A percentile compares a stretch with the other conserved stretches of the same genome.
These are phyloP conservation scores for Pantherophis alleghaniensis DNA, from an alignment of 2,797 vertebrate species.

Conservation along the genomic window DNA sequence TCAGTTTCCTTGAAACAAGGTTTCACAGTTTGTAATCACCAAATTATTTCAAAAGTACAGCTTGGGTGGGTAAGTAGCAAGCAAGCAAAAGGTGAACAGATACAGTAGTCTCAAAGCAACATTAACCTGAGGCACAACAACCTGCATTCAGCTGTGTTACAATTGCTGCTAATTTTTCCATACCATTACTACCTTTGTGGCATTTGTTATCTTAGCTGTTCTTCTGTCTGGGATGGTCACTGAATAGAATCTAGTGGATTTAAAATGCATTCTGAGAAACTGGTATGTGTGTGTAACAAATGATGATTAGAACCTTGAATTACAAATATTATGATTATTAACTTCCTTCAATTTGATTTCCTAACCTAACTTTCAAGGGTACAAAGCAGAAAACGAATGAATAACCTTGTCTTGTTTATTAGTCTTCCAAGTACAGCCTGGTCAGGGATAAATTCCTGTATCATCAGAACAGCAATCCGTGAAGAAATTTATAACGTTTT, in stretches of 20 bases:
- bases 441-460: neutral
- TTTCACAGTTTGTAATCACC: neutral
- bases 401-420: constrained; percentile 15
- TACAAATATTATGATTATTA: neutral
- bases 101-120: neutral
- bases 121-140: neutral
- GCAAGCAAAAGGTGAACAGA: neutral
- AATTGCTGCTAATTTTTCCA: neutral
- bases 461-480: constrained; percentile 28
- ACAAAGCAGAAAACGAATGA: neutral
- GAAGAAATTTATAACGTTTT: constrained; percentile 36
- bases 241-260: neutral
- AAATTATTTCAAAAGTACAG: neutral
- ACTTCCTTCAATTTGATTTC: neutral
- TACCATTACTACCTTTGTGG: neutral
- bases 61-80: neutral
- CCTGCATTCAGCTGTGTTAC: neutral
- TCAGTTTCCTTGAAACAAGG: neutral
- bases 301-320: neutral
- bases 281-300: neutral
- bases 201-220: neutral
- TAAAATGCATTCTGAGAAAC: neutral
- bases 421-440: neutral
- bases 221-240: neutral
- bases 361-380: neutral